phyloP scores from a whole-genome alignment of 2,113 vertebrate genomes.

The Herpailurus yagouaroundi region DNA sequence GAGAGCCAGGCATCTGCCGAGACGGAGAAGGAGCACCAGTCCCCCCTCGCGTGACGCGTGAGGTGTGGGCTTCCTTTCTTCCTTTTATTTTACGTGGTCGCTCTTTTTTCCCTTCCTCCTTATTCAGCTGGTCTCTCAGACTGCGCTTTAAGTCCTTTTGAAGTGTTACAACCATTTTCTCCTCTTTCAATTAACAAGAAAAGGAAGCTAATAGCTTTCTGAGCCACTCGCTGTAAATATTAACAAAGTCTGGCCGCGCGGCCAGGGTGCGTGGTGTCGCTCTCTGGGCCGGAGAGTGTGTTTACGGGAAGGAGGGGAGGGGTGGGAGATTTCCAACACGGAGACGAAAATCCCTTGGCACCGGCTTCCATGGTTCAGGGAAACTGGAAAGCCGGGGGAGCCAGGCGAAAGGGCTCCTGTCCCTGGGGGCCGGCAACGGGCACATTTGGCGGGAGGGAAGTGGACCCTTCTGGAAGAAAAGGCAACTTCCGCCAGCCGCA shows the following conservation, averaged over 20 bases:
- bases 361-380: not conserved
- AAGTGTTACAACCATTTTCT: constrained; percentile 80
- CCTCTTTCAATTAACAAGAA: constrained; percentile 80
- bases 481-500: not conserved
- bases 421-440: not conserved
- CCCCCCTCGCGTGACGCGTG: not conserved
- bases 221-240: constrained; percentile 69
- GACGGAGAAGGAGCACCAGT: accelerated
- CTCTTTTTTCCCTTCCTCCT: not conserved
- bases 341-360: constrained; percentile 38
- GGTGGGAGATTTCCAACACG: constrained; percentile 32
- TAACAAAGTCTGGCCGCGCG: constrained; percentile 38
- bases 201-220: constrained; percentile 79
- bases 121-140: constrained; percentile 39
- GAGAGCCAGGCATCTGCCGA: not conserved
- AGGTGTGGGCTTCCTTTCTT: not conserved
- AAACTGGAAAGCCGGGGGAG: not conserved
- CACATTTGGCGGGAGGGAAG: not conserved
- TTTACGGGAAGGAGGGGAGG: constrained; percentile 72
- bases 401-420: not conserved
- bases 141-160: constrained; percentile 70
- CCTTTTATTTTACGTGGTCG: not conserved
- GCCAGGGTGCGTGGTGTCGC: accelerated
- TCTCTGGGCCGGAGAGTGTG: not conserved
- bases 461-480: not conserved